These are phyloP conservation scores for Polydrusus cervinus DNA, from an alignment of 2,888 invertebrate species.

Conservation along the genomic window DNA sequence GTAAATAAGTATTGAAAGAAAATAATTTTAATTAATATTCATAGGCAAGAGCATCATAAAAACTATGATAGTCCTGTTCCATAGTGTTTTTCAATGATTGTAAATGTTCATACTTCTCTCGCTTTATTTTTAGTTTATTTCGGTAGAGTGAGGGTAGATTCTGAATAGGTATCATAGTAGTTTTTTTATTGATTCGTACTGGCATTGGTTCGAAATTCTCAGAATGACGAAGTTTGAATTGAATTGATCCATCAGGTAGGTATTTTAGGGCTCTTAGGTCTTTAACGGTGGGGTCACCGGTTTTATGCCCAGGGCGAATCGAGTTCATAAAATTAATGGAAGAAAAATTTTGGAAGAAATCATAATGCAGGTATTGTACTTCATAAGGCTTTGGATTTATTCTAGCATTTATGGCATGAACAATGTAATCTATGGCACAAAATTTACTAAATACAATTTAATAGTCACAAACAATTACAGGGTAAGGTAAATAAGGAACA, in stretches of 20 bases:
- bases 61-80: slow-evolving; percentile 23
- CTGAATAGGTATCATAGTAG: slow-evolving; percentile 28
- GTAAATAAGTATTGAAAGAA: too few relatives aligned
- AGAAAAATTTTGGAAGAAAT: slow-evolving; percentile 12
- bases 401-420: slow-evolving; percentile 29
- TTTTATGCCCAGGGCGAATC: slow-evolving; percentile 35
- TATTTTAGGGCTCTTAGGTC: slow-evolving; percentile 41
- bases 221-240: slow-evolving; percentile 38
- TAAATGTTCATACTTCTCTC: slow-evolving; percentile 30
- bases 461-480: too few relatives aligned
- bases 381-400: slow-evolving; percentile 17
- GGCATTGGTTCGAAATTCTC: slow-evolving; percentile 31
- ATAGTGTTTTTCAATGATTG: slow-evolving; percentile 19
- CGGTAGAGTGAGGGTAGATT: slow-evolving; percentile 25
- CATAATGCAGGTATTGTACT: slow-evolving; percentile 26
- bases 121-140: slow-evolving; percentile 41
- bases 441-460: too few relatives aligned
- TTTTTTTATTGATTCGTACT: slow-evolving; percentile 35
- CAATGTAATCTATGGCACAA: slow-evolving; percentile 35
- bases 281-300: slow-evolving; percentile 34
- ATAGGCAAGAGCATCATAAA: too few relatives aligned
- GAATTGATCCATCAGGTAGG: slow-evolving; percentile 27
- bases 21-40: too few relatives aligned
- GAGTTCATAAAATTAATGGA: slow-evolving; percentile 17
- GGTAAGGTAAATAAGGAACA: too few relatives aligned